Evolutionary conservation across 2,797 vertebrate genomes (phyloP), one percentile per base, ranked within the genome.

Genomic region (Xenentodon cancila): DNA sequence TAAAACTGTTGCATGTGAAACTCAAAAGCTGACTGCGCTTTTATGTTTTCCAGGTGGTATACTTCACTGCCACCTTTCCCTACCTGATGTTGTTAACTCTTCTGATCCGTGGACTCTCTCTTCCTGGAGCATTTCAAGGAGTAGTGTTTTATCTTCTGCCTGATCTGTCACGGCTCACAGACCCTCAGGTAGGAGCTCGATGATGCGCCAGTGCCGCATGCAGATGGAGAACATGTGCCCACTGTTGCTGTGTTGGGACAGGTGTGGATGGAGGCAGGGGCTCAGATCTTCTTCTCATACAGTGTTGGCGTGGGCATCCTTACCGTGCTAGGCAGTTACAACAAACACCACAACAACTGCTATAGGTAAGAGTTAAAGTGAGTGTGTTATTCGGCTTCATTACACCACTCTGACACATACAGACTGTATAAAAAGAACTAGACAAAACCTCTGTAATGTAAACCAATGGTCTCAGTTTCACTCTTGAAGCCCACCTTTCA

Each of bases 201-300:
- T 4, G 0, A 12, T 12, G 9, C 15, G 7, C 53, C 25, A 32
- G 6, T 17, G 7, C 3, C 25, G 4, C 4, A 3, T 40, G 17
- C 1, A 18, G 27, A 1, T 46, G 9, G 12, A 50, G 27, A 2
- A 49, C 25, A 50, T 5, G 3, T 8, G 7, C 20, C 51, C 9
- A 76, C 13, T 40, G 16, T 27, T 52, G 45, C 30, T 72, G 12
- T 75, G 5, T 66, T 59, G 60, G 37, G 55, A 45, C 77, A 94
- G 93, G 92, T 94, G 45, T 94, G 93, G 93, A 89, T 94, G 89
- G 93, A 93, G 54, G 93, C 93, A 0, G 90, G 75, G 4, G 9
- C 88, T 60, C 93, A 94, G 80, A 86, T 94, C 62, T 89, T 92
- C 75, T 94, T 90, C 83, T 94, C 93, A 5, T 94, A 88, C 73